phyloP scores from a whole-genome alignment of 2,797 vertebrate species.

The Halcyon leucocephala region DNA sequence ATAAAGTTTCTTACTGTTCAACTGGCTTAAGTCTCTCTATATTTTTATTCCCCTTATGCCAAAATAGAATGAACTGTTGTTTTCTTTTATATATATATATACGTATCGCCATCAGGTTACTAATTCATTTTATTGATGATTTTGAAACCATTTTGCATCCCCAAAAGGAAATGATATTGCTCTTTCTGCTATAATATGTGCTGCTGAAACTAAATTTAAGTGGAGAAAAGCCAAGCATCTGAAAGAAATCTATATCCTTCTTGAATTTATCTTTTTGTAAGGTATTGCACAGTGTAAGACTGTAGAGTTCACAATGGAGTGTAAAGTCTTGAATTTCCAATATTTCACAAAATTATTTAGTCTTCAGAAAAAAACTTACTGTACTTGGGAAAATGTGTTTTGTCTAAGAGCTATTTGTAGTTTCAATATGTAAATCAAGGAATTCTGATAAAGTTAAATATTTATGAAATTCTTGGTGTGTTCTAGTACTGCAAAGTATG shows the following conservation, averaged over 20 bases:
- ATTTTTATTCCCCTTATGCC: neutral
- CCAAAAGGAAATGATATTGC: neutral
- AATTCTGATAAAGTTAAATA: neutral
- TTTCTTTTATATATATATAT: slow-evolving; percentile 9
- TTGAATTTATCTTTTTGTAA: neutral
- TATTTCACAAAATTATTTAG: slow-evolving; percentile 25
- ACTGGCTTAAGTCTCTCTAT: neutral
- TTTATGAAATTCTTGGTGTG: neutral
- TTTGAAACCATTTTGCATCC: neutral
- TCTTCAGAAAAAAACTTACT: neutral
- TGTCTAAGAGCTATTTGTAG: neutral
- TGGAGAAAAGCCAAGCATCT: neutral
- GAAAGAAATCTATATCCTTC: neutral
- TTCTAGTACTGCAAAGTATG: neutral
- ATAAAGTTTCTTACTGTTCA: neutral
- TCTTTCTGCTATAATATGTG: neutral
- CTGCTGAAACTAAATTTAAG: slow-evolving; percentile 24
- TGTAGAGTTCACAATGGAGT: neutral
- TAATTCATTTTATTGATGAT: slow-evolving; percentile 18
- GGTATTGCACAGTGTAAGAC: neutral
- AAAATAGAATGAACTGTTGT: neutral
- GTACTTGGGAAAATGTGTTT: neutral
- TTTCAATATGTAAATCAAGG: neutral
- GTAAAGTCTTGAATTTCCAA: neutral
- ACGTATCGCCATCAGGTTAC: neutral